Evolutionary conservation across 1,140 invertebrate species (phyloP).

Genomic region (Meteorus sp.): DNA sequence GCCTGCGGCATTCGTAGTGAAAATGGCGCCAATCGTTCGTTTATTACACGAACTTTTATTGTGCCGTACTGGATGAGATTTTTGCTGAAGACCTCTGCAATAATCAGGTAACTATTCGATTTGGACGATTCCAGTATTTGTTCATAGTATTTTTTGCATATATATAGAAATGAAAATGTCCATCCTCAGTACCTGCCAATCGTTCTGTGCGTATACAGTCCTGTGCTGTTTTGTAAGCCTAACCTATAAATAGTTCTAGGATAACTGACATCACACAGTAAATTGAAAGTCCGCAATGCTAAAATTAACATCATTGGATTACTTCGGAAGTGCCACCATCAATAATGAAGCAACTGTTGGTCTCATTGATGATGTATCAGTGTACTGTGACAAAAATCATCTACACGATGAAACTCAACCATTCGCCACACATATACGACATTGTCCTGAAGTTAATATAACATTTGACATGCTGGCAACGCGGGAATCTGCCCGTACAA

Average conservation of each 20-base stretch:
- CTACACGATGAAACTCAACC: constrained; percentile 46
- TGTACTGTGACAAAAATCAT: constrained; percentile 40
- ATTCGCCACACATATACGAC: constrained; percentile 40
- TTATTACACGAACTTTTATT: no score
- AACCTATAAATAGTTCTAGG: not conserved
- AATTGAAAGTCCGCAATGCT: constrained; percentile 37
- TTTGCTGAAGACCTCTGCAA: no score
- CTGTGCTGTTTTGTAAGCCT: not conserved
- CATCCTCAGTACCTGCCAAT: no score
- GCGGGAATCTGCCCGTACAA: constrained; percentile 46
- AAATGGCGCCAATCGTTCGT: no score
- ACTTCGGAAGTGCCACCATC: constrained; percentile 42
- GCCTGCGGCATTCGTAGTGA: no score
- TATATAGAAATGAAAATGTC: no score
- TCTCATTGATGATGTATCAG: constrained; percentile 29
- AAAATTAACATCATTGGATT: constrained; percentile 43
- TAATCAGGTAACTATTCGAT: no score
- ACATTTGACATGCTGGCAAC: constrained; percentile 51
- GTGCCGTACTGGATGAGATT: no score
- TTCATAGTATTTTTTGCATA: not conserved
- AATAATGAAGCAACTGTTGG: constrained; percentile 38
- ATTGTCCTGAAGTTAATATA: constrained; percentile 46
- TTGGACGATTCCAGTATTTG: no score
- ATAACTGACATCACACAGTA: not conserved
- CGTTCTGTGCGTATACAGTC: no score